Evolutionary conservation across 2,888 invertebrate genomes (phyloP).

Genomic region (Leistus spinibarbis): DNA sequence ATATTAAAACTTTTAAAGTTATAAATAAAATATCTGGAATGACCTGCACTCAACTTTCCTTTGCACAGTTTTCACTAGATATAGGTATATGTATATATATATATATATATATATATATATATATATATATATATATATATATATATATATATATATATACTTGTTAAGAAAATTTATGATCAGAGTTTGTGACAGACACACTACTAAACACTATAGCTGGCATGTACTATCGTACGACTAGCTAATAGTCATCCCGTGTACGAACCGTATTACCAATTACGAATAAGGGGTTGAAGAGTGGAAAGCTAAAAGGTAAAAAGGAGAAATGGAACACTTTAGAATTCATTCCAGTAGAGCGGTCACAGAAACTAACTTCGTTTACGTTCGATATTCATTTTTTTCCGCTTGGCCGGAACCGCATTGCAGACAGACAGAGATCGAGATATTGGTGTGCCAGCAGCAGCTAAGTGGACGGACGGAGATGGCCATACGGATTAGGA

Average conservation of each 20-base stretch:
- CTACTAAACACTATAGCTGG: too few relatives aligned
- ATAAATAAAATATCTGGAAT: too few relatives aligned
- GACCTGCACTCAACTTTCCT: too few relatives aligned
- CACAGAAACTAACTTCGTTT: slow-evolving; percentile 23
- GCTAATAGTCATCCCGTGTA: slow-evolving; percentile 6
- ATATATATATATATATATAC: too few relatives aligned
- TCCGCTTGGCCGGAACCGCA: slow-evolving; percentile 6
- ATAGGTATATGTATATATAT: too few relatives aligned
- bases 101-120: too few relatives aligned
- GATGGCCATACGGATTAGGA: not conserved
- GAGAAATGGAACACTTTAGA: slow-evolving; percentile 18
- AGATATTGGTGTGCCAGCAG: not conserved
- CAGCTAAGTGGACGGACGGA: not conserved
- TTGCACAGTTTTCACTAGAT: too few relatives aligned
- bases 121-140: too few relatives aligned
- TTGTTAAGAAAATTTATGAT: too few relatives aligned
- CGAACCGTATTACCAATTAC: slow-evolving; percentile 26
- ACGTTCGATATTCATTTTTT: slow-evolving; percentile 25
- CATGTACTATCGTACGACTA: too few relatives aligned
- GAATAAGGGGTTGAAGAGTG: not conserved
- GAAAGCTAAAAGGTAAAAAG: slow-evolving; percentile 15
- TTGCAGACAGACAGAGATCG: not conserved
- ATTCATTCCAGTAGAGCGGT: slow-evolving; percentile 23
- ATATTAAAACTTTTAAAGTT: too few relatives aligned
- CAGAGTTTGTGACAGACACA: too few relatives aligned